Conservation (phyloP, 2,113 vertebrate genomes). For the Ictalurus furcatus region DNA sequence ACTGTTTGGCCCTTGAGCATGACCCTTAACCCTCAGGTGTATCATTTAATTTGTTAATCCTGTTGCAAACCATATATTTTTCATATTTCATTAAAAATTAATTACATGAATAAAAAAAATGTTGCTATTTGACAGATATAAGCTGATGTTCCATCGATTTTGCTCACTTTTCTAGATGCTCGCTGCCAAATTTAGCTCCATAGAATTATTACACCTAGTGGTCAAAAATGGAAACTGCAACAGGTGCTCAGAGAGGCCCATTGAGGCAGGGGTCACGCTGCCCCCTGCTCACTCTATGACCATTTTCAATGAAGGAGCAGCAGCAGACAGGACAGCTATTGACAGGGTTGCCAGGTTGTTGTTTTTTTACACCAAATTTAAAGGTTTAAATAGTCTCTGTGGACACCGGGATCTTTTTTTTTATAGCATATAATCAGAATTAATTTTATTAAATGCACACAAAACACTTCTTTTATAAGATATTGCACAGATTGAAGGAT, state of each 20-base stretch:
- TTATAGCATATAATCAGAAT: not conserved
- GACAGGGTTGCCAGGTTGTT: not conserved
- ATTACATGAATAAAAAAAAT: too few relatives aligned
- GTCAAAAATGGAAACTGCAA: not conserved
- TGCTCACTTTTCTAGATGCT: not conserved
- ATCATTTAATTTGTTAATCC: not conserved
- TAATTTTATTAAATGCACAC: not conserved
- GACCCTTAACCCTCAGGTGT: not conserved
- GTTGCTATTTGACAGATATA: not conserved
- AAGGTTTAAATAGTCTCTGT: not conserved
- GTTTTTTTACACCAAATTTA: not conserved
- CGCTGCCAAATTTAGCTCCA: not conserved
- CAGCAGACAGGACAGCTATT: not conserved
- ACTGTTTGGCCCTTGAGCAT: not conserved
- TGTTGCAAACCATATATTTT: not conserved
- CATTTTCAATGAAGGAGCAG: not conserved
- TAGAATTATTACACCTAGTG: not conserved
- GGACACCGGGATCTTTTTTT: not conserved
- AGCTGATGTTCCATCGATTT: not conserved
- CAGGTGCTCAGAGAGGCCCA: not conserved
- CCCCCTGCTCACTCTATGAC: not conserved
- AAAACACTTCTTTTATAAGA: not conserved
- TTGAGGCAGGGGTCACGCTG: not conserved
- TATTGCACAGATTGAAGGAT: not conserved
- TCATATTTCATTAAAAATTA: not conserved